Percentiles rank a stretch among this genome's conserved stretches.
Evolutionary conservation across 2,888 invertebrate genomes (phyloP).

Genomic region (Steinernema scapterisci): DNA sequence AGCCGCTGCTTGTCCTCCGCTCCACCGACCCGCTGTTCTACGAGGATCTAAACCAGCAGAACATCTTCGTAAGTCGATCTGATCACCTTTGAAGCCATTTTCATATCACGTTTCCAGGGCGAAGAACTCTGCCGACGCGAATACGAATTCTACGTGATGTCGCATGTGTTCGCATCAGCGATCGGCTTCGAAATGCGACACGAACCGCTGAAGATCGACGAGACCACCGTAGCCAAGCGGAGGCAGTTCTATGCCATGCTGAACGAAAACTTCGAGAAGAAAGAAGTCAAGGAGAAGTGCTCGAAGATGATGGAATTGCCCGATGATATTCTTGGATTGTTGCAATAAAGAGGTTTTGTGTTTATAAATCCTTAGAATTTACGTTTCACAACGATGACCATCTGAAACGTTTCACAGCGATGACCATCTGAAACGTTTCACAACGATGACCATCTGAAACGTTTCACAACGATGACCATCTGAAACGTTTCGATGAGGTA

Average conservation of each 20-base stretch:
- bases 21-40: background rate
- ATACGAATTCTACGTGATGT: slow-evolving; percentile 14
- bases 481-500: too few relatives aligned
- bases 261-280: background rate
- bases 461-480: too few relatives aligned
- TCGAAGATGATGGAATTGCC: background rate
- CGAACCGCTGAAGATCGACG: slow-evolving; percentile 5
- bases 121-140: slow-evolving; percentile 21
- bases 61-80: background rate
- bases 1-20: background rate
- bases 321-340: background rate
- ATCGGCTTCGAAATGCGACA: background rate
- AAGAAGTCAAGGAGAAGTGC: background rate
- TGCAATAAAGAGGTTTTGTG: too few relatives aligned
- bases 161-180: background rate
- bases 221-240: background rate
- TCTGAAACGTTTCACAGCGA: too few relatives aligned
- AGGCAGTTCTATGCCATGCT: background rate
- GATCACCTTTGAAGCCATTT: background rate
- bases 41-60: slow-evolving; percentile 19
- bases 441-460: too few relatives aligned
- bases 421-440: too few relatives aligned
- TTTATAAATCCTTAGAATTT: too few relatives aligned
- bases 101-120: background rate
- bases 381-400: too few relatives aligned